Evolutionary conservation across 2,888 invertebrate species (phyloP).

Genomic region (Sphaerophoria taeniata): DNA sequence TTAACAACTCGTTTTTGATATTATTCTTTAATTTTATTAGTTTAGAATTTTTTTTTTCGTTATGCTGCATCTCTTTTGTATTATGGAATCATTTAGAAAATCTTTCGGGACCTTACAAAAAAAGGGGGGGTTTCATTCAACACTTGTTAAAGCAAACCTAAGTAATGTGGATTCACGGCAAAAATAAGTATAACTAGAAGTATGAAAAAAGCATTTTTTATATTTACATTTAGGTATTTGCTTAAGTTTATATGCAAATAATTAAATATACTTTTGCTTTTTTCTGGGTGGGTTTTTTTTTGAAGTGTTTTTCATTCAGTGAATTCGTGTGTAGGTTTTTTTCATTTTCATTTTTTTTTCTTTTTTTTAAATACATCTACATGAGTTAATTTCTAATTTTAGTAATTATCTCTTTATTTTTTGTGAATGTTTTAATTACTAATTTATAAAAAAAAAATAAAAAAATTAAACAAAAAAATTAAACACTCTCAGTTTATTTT

Average conservation of each 20-base stretch:
- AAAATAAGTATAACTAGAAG: slow-evolving; percentile 36
- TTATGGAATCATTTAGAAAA: slow-evolving; percentile 54
- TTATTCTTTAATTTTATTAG: slow-evolving; percentile 41
- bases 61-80: slow-evolving; percentile 38
- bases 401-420: slow-evolving; percentile 69
- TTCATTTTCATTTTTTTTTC: too few species aligned
- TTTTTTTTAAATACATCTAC: slow-evolving; percentile 40
- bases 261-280: slow-evolving; percentile 31
- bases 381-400: slow-evolving; percentile 60
- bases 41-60: slow-evolving; percentile 16
- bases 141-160: slow-evolving; percentile 17
- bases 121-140: slow-evolving; percentile 24
- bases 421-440: slow-evolving; percentile 70
- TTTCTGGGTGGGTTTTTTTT: slow-evolving; percentile 65
- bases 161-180: slow-evolving; percentile 42
- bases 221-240: slow-evolving; percentile 33
- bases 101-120: slow-evolving; percentile 68
- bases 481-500: slow-evolving; percentile 75
- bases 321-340: slow-evolving; percentile 23
- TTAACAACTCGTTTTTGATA: slow-evolving; percentile 51
- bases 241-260: slow-evolving; percentile 4
- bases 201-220: slow-evolving; percentile 34
- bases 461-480: slow-evolving; percentile 70
- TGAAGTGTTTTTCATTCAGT: slow-evolving; percentile 56
- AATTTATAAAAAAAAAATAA: slow-evolving; percentile 62